Base-by-base conservation (phyloP, 2,113 vertebrate genomes). In the Charina bottae region DNA sequence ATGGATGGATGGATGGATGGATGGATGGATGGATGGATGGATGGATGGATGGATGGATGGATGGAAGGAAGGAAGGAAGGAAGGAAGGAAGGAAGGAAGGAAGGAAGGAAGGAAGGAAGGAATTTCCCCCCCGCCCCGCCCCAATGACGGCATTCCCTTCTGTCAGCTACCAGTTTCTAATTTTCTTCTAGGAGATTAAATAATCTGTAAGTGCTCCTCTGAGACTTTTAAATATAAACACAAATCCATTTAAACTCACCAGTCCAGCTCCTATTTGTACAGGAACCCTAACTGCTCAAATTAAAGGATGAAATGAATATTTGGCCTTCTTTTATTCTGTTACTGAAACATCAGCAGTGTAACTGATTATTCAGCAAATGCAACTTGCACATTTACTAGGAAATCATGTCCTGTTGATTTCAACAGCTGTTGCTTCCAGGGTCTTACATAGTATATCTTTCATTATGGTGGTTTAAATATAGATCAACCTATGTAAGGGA, bases 161-260 rank as follows among this genome's bases (percentile, higher is more conserved):
- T 46, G 37, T 19, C 6, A 11, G 11, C 9, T 2, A 54, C 83
- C 19, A 21, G 23, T 11, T 59, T 3, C 33, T 56, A 19, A 2
- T 56, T 89, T 49, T 87, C 42, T 15, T 21, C 33, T 37, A 64
- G 37, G 26, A n/a, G 21, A 26, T 28, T 28, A 19, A 87, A 1
- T 85, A 55, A 6, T 91, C 83, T 93, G 19, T n/a, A 90, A 95
- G 33, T 15, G 85, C 12, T 55, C 49, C 6, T 94, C 59, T 93
- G 33, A 12, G 10, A 83, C 12, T n/a, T 0, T 0, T 0, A 24
- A 0, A 0, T 13, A n/a, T 83, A 83, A 33, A 15, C 91, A 9
- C 0, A 83, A 78, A 42, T 28, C 87, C 23, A 8, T 89, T 91
- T 12, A 94, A 83, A 24, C 60, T 83, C 88, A 89, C 46, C 60